Evolutionary conservation across 2,888 invertebrate species (phyloP), one percentile per base, ranked within the genome.

Genomic region (Heliconius cydno): DNA sequence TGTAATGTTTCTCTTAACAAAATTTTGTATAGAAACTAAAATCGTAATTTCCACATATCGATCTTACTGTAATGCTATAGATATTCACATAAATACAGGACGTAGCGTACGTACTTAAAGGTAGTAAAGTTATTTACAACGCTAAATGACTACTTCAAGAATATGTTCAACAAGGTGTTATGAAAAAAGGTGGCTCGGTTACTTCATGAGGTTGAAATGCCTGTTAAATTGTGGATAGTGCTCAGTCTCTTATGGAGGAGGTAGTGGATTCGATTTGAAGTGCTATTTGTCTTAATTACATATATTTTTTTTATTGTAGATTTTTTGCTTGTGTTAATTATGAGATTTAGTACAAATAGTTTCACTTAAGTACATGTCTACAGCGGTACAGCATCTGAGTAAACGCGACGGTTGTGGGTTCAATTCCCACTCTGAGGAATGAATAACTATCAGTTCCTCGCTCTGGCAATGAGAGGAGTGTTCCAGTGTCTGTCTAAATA

Each of bases 121-220:
- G 71, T 41, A 60, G 78, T 80, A 80, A 80, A 80, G 25, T 38
- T 76, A 78, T 80, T 80, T 78, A 78, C 80, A 65, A 71, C 80
- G 75, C 28, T 65, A 71, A 71, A 76, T 71, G 75, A 65, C 71
- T 65, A 68, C 75, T 76, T 70, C 57, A 71, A 79, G 75, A 75
- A 75, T 73, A 73, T 73, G 72, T 30, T 60, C 57, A 73, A 73
- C 73, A 73, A 60, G 73, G 57, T 73, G 73, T 57, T 60, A 73
- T 73, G 73, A 73, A 73, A 73, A 73, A 73, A 38, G 57, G 22
- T 73, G 25, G 34, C 73, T 73, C n/a, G 73, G 57, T 60, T 72
- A n/a, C 38, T 71, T 46, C 67, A 67, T 22, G 34, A 28, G 22
- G n/a, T 7, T 57, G 30, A 22, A 34, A 34, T 34, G 57, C n/a